Conservation (phyloP, 2,113 vertebrate species). For the Centrocercus urophasianus region DNA sequence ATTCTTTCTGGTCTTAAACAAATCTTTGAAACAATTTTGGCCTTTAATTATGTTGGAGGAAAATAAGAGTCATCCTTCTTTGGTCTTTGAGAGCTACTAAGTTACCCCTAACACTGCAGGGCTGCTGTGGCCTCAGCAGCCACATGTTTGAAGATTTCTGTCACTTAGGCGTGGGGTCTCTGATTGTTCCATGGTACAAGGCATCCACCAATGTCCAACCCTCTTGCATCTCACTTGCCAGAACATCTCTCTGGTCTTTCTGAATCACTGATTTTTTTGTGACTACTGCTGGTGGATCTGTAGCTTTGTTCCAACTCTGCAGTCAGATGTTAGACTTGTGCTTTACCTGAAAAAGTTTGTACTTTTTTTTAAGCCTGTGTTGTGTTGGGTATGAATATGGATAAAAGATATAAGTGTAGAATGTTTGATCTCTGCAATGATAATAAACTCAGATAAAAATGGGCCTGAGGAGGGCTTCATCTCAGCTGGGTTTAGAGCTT, state of each 20-base stretch:
- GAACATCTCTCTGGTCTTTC: neutral
- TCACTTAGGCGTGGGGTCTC: neutral
- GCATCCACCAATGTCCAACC: fast-evolving
- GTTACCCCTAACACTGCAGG: neutral
- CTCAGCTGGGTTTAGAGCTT: neutral
- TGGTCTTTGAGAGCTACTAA: neutral
- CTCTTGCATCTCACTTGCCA: neutral
- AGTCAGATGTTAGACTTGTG: neutral
- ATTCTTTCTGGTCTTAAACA: slow-evolving; percentile 57
- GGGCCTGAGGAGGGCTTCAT: neutral
- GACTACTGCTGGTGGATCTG: neutral
- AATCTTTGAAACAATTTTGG: neutral
- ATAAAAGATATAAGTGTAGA: neutral
- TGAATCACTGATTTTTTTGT: neutral
- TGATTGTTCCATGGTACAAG: neutral
- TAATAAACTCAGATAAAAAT: neutral
- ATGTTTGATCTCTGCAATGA: neutral
- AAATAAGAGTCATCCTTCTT: neutral
- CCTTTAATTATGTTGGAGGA: neutral
- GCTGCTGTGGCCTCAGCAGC: neutral
- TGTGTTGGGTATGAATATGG: neutral
- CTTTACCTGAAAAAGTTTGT: neutral
- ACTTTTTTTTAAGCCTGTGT: neutral
- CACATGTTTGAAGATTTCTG: neutral
- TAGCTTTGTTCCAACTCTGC: neutral